Percentiles rank a stretch among this genome's conserved stretches.
Evolutionary conservation across 2,888 invertebrate genomes (phyloP).

Genomic region (Ischnus inquisitorius): DNA sequence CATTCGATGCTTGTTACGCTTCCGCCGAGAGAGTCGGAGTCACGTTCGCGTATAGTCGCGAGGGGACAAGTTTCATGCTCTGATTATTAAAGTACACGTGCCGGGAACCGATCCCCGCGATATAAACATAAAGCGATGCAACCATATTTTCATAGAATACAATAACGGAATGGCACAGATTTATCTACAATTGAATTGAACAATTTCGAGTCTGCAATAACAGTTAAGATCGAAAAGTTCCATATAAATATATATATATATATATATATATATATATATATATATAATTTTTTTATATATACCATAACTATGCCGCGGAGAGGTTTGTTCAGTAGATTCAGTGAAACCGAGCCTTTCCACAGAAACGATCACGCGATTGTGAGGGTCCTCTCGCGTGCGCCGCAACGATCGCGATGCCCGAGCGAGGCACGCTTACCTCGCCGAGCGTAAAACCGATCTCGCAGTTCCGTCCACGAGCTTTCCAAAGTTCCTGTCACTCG

Average conservation of each 20-base stretch:
- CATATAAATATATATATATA: not conserved
- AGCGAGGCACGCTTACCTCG: slow-evolving; percentile 20
- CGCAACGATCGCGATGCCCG: slow-evolving; percentile 12
- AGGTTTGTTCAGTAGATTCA: slow-evolving; percentile 2
- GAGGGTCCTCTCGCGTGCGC: slow-evolving; percentile 23
- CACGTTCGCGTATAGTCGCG: slow-evolving; percentile 26
- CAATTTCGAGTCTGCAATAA: not conserved
- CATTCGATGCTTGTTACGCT: not conserved
- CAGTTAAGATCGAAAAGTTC: not conserved
- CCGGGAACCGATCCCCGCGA: not conserved
- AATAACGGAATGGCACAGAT: not conserved
- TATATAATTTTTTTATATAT: slow-evolving; percentile 1
- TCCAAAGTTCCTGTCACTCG: slow-evolving; percentile 31
- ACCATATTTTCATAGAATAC: not conserved
- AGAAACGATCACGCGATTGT: not conserved
- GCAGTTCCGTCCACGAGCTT: slow-evolving; percentile 11
- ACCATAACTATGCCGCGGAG: not conserved
- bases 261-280: not conserved
- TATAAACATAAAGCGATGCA: not conserved
- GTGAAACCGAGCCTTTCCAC: slow-evolving; percentile 6
- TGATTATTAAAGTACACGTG: slow-evolving; percentile 23
- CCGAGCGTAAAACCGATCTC: slow-evolving; percentile 20
- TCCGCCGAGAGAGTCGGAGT: slow-evolving; percentile 18
- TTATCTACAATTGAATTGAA: not conserved
- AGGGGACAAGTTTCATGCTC: slow-evolving; percentile 42